Percentiles rank a stretch among this genome's conserved stretches.
Evolutionary conservation across 2,797 vertebrate species (phyloP).

Genomic region (Poeciliopsis presidionis): DNA sequence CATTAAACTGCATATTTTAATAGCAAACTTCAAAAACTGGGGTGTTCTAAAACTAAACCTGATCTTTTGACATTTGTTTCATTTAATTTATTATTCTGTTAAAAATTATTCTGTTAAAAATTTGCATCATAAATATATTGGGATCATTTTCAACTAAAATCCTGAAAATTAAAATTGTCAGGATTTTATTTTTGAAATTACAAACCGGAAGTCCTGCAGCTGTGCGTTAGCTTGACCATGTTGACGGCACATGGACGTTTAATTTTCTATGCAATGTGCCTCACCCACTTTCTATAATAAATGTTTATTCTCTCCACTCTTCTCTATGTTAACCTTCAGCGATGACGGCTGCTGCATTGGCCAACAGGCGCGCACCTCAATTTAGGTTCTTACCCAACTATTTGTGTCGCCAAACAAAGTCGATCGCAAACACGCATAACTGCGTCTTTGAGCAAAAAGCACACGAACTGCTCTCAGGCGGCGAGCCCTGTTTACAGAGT

Average conservation of each 20-base stretch:
- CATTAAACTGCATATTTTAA: too few relatives aligned
- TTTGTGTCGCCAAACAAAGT: not conserved
- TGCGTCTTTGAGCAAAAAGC: not conserved
- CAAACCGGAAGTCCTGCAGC: not conserved
- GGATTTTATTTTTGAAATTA: slow-evolving; percentile 53
- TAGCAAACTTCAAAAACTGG: too few relatives aligned
- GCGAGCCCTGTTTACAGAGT: not conserved
- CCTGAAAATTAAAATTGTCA: not conserved
- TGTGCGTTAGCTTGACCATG: slow-evolving; percentile 3
- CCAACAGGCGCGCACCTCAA: slow-evolving; percentile 24
- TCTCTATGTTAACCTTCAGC: slow-evolving; percentile 17
- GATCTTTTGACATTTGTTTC: too few relatives aligned
- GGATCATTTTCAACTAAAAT: too few relatives aligned
- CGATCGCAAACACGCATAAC: not conserved
- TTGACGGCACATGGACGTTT: slow-evolving; percentile 43
- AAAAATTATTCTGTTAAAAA: not conserved
- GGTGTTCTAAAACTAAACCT: too few relatives aligned
- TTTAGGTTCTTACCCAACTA: not conserved
- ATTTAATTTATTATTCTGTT: not conserved
- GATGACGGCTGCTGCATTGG: slow-evolving; percentile 12
- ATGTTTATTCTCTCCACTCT: slow-evolving; percentile 57
- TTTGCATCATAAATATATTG: not conserved
- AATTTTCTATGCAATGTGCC: slow-evolving; percentile 47
- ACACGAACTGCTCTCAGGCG: not conserved
- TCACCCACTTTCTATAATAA: slow-evolving; percentile 56